phyloP scores from a whole-genome alignment of 2,113 vertebrate genomes.

The Sturnus vulgaris region DNA sequence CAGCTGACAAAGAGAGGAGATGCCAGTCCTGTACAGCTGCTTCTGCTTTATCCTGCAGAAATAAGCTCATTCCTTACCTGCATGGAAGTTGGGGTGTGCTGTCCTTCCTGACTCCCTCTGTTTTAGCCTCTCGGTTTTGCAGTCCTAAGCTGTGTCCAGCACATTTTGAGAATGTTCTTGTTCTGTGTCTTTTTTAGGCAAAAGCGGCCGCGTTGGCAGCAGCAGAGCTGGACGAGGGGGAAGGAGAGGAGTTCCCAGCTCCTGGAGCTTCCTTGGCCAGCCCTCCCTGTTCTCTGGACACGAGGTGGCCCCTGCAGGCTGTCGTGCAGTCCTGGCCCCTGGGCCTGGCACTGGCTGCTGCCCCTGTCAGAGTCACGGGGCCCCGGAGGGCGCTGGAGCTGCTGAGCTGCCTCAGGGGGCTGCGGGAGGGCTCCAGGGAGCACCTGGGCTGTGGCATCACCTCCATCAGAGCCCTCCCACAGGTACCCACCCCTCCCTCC shows the following conservation, averaged over 20 bases:
- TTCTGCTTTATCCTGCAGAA: neutral
- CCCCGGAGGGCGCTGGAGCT: slow-evolving; percentile 78
- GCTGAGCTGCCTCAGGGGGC: slow-evolving; percentile 76
- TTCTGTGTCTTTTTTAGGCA: slow-evolving; percentile 54
- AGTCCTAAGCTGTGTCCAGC: neutral
- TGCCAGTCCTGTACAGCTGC: neutral
- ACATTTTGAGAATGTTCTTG: neutral
- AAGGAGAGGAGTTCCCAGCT: slow-evolving; percentile 17
- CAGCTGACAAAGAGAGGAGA: neutral
- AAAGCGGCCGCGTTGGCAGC: slow-evolving; percentile 79
- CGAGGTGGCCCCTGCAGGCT: slow-evolving; percentile 47
- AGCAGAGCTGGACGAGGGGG: slow-evolving; percentile 82
- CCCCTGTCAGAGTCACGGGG: slow-evolving; percentile 37
- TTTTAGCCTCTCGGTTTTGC: neutral
- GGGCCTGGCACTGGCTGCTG: slow-evolving; percentile 82
- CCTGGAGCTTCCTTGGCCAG: neutral
- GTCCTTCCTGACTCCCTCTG: neutral
- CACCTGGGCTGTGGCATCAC: slow-evolving; percentile 76
- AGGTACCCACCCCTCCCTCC: slow-evolving; percentile 60
- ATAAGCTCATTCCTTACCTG: neutral
- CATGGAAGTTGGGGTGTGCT: neutral
- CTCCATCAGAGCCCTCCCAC: slow-evolving; percentile 88
- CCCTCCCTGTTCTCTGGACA: neutral
- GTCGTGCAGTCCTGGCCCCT: slow-evolving; percentile 81
- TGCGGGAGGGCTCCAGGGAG: slow-evolving; percentile 57